These are phyloP conservation scores for Strix aluco DNA, from an alignment of 2,113 vertebrate species.

Conservation along the genomic window DNA sequence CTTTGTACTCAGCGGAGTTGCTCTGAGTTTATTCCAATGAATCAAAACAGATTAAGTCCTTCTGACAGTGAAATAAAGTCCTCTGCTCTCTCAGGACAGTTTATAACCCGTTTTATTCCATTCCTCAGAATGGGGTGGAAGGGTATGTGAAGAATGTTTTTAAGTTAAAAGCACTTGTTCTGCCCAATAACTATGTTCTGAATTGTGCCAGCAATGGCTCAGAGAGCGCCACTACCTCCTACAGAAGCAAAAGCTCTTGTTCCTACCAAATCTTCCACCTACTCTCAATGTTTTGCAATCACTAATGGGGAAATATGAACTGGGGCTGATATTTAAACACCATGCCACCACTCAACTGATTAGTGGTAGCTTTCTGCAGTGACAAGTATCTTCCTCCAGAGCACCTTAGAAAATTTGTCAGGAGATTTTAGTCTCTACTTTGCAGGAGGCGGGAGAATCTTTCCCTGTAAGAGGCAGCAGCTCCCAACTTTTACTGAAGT, in stretches of 20 bases:
- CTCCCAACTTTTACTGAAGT: neutral
- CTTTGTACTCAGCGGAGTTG: neutral
- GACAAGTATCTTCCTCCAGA: neutral
- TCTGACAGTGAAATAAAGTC: neutral
- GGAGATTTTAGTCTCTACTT: neutral
- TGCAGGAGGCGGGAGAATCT: neutral
- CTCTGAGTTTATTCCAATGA: neutral
- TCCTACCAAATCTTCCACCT: neutral
- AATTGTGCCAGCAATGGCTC: neutral
- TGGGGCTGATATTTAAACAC: neutral
- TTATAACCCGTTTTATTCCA: neutral
- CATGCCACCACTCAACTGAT: neutral
- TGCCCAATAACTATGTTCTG: neutral
- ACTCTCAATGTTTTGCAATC: neutral
- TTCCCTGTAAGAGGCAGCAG: neutral
- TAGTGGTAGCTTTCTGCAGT: neutral
- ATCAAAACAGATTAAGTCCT: neutral
- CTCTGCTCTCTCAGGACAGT: neutral
- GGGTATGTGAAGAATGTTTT: neutral
- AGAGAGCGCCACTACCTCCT: neutral
- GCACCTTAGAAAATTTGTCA: neutral
- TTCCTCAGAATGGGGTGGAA: neutral
- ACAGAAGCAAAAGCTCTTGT: neutral
- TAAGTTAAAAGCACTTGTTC: neutral
- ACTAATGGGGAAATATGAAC: neutral